Conservation (phyloP, 2,113 vertebrate species). For the Bolborhynchus lineola region DNA sequence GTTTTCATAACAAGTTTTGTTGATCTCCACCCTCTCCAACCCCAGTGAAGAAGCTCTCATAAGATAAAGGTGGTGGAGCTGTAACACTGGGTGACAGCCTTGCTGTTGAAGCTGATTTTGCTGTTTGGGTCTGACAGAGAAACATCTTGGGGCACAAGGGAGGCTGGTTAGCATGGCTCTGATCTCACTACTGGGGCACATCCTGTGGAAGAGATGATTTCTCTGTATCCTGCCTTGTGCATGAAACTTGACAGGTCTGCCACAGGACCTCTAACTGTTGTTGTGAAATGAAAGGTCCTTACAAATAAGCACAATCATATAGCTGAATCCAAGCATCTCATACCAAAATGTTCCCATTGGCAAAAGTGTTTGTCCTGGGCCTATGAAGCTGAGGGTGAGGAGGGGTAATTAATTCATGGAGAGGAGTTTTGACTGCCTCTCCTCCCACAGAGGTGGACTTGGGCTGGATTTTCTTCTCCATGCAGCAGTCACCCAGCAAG, state of each 20-base stretch:
- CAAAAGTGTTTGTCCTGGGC: neutral
- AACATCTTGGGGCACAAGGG: fast-evolving
- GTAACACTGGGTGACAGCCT: fast-evolving
- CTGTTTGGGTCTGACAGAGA: neutral
- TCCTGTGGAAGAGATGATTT: neutral
- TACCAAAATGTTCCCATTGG: neutral
- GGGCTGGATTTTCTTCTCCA: neutral
- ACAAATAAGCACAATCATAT: too few relatives aligned
- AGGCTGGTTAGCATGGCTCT: neutral
- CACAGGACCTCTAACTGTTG: neutral
- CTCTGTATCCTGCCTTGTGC: neutral
- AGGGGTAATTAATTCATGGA: neutral
- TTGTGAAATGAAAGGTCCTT: neutral
- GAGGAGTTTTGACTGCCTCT: neutral
- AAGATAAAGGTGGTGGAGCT: neutral
- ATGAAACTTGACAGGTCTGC: fast-evolving
- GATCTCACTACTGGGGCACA: neutral
- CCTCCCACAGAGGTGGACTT: neutral
- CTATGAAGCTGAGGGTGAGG: neutral
- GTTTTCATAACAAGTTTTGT: neutral
- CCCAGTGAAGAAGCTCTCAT: neutral
- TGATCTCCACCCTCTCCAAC: neutral
- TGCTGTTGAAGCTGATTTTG: neutral
- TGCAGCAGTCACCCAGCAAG: neutral
- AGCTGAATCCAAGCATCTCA: neutral